phyloP scores from a whole-genome alignment of 2,888 invertebrate genomes.

The Emmelina monodactyla region DNA sequence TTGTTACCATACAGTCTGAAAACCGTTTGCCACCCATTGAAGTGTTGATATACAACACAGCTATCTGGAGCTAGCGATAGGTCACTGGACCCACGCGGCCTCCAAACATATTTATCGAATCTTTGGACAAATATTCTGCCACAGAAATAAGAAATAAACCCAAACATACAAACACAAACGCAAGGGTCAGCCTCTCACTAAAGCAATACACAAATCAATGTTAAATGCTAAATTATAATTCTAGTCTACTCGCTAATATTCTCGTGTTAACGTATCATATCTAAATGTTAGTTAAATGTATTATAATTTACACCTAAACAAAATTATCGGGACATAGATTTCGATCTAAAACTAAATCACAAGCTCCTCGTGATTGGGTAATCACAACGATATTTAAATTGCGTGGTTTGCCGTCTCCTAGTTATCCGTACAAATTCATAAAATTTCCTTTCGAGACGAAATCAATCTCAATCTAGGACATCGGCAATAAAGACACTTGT shows the following conservation, averaged over 20 bases:
- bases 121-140: not conserved
- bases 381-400: not conserved
- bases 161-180: constrained; percentile 1
- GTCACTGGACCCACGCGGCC: too few species aligned
- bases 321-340: constrained; percentile 16
- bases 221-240: constrained; percentile 38
- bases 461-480: too few species aligned
- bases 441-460: too few species aligned
- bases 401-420: too few species aligned
- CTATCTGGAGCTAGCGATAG: too few species aligned
- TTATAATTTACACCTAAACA: constrained; percentile 25
- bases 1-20: too few species aligned
- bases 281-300: constrained; percentile 18
- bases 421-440: too few species aligned
- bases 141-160: not conserved
- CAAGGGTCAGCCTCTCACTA: constrained; percentile 36
- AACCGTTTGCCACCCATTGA: too few species aligned
- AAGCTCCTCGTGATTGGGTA: constrained; percentile 15
- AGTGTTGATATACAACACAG: too few species aligned
- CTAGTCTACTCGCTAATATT: constrained; percentile 29
- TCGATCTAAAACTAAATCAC: constrained; percentile 24
- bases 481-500: too few species aligned
- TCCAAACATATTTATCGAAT: too few species aligned
- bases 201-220: constrained; percentile 26
- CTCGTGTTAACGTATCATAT: constrained; percentile 14